phyloP scores from a whole-genome alignment of 2,797 vertebrate species.

The Loriculus beryllinus region DNA sequence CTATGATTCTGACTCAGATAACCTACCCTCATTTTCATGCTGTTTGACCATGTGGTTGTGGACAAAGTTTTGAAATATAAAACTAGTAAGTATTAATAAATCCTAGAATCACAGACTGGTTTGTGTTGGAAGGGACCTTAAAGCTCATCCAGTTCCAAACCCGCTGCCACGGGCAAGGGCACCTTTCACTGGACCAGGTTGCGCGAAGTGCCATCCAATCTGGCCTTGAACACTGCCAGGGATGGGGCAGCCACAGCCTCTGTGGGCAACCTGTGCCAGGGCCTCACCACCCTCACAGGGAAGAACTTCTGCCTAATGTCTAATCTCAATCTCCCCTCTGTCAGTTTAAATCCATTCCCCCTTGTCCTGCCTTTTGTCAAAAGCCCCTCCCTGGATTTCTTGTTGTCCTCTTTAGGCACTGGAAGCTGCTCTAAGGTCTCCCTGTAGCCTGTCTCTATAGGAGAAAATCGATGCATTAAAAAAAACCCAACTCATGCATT shows the following conservation, averaged over 20 bases:
- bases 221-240: neutral
- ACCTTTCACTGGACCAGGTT: neutral
- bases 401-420: neutral
- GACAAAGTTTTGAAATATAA: neutral
- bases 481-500: neutral
- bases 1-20: neutral
- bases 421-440: neutral
- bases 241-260: neutral
- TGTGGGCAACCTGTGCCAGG: neutral
- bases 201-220: neutral
- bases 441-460: neutral
- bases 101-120: neutral
- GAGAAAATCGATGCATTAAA: neutral
- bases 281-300: neutral
- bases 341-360: neutral
- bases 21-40: neutral
- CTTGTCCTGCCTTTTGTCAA: neutral
- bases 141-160: neutral
- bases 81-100: neutral
- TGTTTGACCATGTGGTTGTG: rapidly evolving
- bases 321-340: neutral
- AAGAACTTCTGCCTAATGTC: neutral
- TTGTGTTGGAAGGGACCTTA: neutral
- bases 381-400: neutral
- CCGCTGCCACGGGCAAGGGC: neutral